These are phyloP conservation scores for Mormyrus hasselquistii DNA, from an alignment of 2,797 vertebrate genomes.

Conservation along the genomic window DNA sequence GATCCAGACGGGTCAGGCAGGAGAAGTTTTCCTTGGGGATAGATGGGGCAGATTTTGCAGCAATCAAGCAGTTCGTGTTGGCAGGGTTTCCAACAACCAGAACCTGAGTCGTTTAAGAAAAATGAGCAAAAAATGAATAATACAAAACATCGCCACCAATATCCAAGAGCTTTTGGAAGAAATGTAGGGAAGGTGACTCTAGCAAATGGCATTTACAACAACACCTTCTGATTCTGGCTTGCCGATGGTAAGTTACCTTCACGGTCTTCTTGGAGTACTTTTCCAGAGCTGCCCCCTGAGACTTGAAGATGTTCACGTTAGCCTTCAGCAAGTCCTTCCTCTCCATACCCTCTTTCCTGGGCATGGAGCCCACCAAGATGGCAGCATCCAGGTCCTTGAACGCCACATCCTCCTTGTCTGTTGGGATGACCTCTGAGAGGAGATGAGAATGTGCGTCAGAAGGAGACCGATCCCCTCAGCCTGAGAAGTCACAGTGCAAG, in stretches of 20 bases:
- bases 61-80: constrained; percentile 81
- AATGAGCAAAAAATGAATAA: neutral
- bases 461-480: neutral
- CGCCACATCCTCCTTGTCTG: constrained; percentile 84
- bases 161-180: neutral
- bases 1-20: constrained; percentile 79
- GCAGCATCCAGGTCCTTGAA: constrained; percentile 89
- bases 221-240: neutral
- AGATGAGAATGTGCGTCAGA: neutral
- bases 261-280: constrained; percentile 91
- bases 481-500: neutral
- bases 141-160: neutral
- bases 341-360: constrained; percentile 91
- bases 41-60: constrained; percentile 74
- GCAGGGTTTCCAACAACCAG: constrained; percentile 82
- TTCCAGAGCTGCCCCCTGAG: constrained; percentile 82
- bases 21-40: constrained; percentile 85
- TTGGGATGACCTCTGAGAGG: constrained; percentile 76
- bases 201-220: neutral
- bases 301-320: constrained; percentile 90
- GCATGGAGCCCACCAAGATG: constrained; percentile 92
- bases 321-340: constrained; percentile 93
- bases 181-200: neutral
- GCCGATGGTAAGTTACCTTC: constrained; percentile 64
- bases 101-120: constrained; percentile 52